phyloP scores from a whole-genome alignment of 2,888 invertebrate species.

The Cremastinae sp. region DNA sequence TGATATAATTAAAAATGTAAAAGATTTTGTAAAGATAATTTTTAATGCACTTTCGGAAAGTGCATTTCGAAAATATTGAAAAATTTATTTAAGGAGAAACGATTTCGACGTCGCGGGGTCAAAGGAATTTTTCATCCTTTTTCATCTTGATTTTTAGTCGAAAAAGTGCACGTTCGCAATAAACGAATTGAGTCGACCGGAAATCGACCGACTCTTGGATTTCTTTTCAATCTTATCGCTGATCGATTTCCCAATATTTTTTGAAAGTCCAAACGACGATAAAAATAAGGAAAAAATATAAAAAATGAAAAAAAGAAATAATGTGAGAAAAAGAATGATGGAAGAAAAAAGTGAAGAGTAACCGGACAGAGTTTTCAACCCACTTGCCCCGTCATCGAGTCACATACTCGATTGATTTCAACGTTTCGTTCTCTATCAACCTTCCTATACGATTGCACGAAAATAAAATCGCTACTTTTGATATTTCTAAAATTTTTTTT shows the following conservation, averaged over 20 bases:
- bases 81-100: too few relatives aligned
- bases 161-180: conserved; percentile 1
- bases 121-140: too few relatives aligned
- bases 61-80: too few relatives aligned
- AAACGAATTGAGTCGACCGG: conserved; percentile 54
- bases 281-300: too few relatives aligned
- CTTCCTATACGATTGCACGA: background rate
- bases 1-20: too few relatives aligned
- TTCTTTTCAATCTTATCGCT: conserved; percentile 63
- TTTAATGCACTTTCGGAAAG: too few relatives aligned
- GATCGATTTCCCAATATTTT: conserved; percentile 63
- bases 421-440: conserved; percentile 15
- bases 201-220: conserved; percentile 47
- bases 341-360: conserved; percentile 11
- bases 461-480: too few relatives aligned
- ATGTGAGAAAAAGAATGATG: background rate
- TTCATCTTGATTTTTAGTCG: too few relatives aligned
- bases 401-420: conserved; percentile 56
- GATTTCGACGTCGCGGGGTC: too few relatives aligned
- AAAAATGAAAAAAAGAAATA: too few relatives aligned
- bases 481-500: too few relatives aligned
- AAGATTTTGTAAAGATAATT: too few relatives aligned
- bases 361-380: conserved; percentile 24
- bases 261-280: conserved; percentile 54
- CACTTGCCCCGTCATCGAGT: conserved; percentile 53